Evolutionary conservation across 2,797 vertebrate genomes (phyloP).

Genomic region (Lithobates pipiens): DNA sequence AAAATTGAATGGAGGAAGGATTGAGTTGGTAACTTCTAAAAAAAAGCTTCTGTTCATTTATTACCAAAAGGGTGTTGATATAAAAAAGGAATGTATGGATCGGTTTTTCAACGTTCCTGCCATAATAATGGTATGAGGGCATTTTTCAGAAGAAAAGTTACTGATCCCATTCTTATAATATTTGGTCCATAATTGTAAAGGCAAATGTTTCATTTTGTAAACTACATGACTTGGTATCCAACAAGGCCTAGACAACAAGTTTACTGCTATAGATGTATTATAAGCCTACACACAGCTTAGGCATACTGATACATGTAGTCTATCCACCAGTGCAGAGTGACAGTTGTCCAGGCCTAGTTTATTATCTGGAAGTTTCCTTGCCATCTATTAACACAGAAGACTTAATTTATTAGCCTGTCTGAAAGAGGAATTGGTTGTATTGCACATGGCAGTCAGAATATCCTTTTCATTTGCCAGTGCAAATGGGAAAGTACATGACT

Average conservation of each 20-base stretch:
- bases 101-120: no score
- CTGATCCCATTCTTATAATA: conserved; percentile 55
- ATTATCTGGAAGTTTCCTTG: background rate
- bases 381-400: background rate
- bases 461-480: no score
- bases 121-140: background rate
- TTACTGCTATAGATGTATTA: no score
- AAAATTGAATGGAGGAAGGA: background rate
- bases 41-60: conserved; percentile 49
- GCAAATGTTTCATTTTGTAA: conserved; percentile 61
- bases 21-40: conserved; percentile 43
- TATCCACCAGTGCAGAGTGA: no score
- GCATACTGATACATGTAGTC: background rate
- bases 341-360: no score
- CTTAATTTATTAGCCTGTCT: background rate
- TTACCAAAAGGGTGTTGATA: conserved; percentile 14
- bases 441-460: no score
- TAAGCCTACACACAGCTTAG: background rate
- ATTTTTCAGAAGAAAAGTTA: conserved; percentile 7
- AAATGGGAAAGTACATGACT: no score
- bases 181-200: conserved; percentile 69
- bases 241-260: background rate
- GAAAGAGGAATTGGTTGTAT: background rate
- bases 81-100: background rate
- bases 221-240: conserved; percentile 13